Percentiles rank a stretch among this genome's conserved stretches.
Conservation (phyloP, 2,888 invertebrate species). For the Drosophila gaucha region DNA sequence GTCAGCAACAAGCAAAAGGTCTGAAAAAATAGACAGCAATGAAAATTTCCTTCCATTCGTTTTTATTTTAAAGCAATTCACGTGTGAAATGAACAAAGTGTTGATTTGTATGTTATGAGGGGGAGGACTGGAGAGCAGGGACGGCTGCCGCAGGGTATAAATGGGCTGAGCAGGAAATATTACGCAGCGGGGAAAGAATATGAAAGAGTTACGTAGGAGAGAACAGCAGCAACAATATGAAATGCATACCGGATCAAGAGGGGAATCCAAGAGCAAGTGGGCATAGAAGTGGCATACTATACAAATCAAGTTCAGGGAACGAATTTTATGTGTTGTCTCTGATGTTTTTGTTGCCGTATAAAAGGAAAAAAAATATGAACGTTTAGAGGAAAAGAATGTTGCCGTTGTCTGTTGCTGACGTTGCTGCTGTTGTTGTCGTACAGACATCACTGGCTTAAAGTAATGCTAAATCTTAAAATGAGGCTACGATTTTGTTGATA, state of each 20-base stretch:
- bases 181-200: slow-evolving; percentile 37
- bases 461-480: no score
- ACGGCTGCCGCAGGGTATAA: slow-evolving; percentile 28
- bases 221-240: slow-evolving; percentile 8
- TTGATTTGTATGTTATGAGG: slow-evolving; percentile 57
- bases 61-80: slow-evolving; percentile 68
- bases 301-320: slow-evolving; percentile 69
- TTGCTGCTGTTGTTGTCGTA: slow-evolving; percentile 30
- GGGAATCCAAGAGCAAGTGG: slow-evolving; percentile 8
- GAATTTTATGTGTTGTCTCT: slow-evolving; percentile 42
- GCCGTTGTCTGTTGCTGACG: slow-evolving; percentile 51
- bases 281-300: slow-evolving; percentile 24
- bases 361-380: not conserved
- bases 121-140: slow-evolving; percentile 4
- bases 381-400: slow-evolving; percentile 10
- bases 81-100: slow-evolving; percentile 78
- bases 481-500: not conserved
- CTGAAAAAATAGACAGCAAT: slow-evolving; percentile 61
- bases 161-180: slow-evolving; percentile 58
- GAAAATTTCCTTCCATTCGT: slow-evolving; percentile 45
- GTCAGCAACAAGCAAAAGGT: slow-evolving; percentile 26
- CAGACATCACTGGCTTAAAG: slow-evolving; percentile 4
- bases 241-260: slow-evolving; percentile 14
- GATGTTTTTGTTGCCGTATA: slow-evolving; percentile 11
- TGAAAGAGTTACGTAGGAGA: slow-evolving; percentile 57